phyloP scores from a whole-genome alignment of 2,888 invertebrate species.

The Lithophane ornitopus region DNA sequence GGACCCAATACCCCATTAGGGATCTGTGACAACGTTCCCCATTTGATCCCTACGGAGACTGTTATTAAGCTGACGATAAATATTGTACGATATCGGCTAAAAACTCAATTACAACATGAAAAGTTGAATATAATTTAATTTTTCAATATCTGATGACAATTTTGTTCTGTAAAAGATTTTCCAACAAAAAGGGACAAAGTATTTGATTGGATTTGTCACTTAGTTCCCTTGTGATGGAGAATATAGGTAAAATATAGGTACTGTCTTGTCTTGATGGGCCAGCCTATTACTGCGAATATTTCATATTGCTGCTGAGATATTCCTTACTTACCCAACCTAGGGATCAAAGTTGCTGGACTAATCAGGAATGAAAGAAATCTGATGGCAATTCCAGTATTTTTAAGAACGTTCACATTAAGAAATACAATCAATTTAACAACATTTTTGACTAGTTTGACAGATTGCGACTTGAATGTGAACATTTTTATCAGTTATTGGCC shows the following conservation, averaged over 20 bases:
- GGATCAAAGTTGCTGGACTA: neutral
- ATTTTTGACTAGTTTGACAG: too few relatives aligned
- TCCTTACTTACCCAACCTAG: neutral
- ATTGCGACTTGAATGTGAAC: too few relatives aligned
- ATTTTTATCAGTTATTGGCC: too few relatives aligned
- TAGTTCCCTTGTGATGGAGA: slow-evolving; percentile 6
- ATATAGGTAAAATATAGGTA: neutral
- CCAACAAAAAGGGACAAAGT: slow-evolving; percentile 17
- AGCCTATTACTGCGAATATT: neutral
- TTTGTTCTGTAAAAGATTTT: slow-evolving; percentile 23
- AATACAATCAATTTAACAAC: too few relatives aligned
- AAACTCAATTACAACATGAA: slow-evolving; percentile 39
- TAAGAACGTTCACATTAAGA: too few relatives aligned
- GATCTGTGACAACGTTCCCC: neutral
- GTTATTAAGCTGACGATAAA: slow-evolving; percentile 14
- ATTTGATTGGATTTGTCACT: slow-evolving; percentile 49
- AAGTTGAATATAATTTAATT: slow-evolving; percentile 39
- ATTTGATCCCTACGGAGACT: slow-evolving; percentile 14
- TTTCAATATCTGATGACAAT: slow-evolving; percentile 26
- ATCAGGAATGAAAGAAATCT: neutral
- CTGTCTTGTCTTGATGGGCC: neutral
- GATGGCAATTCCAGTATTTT: too few relatives aligned
- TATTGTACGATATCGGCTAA: slow-evolving; percentile 8
- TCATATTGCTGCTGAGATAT: neutral
- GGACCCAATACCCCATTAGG: slow-evolving; percentile 21